Conservation (phyloP, 1,140 invertebrate genomes). For the Caenorhabditis tropicalis region DNA sequence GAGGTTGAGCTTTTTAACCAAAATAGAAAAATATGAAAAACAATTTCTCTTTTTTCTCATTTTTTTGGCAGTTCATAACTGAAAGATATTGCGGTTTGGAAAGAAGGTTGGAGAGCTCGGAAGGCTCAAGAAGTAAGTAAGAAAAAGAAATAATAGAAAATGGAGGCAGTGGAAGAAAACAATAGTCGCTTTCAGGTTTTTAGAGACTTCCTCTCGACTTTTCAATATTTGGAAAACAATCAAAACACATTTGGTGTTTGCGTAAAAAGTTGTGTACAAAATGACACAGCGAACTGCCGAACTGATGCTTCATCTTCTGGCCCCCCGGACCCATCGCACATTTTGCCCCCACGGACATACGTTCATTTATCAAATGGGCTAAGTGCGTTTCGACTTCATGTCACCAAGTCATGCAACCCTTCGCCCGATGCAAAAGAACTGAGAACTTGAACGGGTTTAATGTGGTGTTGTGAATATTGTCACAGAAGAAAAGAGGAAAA, state of each 20-base stretch:
- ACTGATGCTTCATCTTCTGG: neutral
- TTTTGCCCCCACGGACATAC: conserved; percentile 38
- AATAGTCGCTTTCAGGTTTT: neutral
- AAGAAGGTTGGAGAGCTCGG: neutral
- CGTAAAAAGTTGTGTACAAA: neutral
- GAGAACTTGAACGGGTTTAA: neutral
- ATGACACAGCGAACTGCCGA: neutral
- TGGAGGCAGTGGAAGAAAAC: neutral
- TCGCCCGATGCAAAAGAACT: neutral
- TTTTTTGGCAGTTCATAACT: neutral
- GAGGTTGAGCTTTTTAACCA: neutral
- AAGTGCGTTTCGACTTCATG: conserved; percentile 34
- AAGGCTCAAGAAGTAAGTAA: neutral
- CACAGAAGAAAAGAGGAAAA: neutral
- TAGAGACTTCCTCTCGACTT: too few species aligned
- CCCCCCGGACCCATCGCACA: conserved; percentile 1
- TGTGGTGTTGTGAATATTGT: neutral
- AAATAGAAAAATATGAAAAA: neutral
- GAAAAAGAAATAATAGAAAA: neutral
- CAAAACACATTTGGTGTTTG: neutral
- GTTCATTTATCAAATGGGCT: conserved; percentile 43
- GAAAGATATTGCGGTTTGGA: neutral
- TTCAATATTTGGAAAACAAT: neutral
- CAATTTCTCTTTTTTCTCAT: neutral
- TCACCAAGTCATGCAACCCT: conserved; percentile 34